Evolutionary conservation across 1,140 invertebrate species (phyloP).

Genomic region (Drosophila kepulauana): DNA sequence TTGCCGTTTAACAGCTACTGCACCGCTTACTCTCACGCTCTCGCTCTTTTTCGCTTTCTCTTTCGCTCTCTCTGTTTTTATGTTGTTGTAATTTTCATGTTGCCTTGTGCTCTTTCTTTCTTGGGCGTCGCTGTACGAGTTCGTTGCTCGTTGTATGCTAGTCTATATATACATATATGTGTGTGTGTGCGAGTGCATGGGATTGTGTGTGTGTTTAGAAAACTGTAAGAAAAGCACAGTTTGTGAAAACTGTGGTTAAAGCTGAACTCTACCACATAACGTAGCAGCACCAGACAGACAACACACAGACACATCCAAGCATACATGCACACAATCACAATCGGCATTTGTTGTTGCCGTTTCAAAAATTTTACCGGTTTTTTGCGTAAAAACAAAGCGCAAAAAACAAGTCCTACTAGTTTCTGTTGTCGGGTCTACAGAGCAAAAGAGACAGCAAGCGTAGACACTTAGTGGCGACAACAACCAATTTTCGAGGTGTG

Average conservation of each 20-base stretch:
- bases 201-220: slow-evolving; percentile 72
- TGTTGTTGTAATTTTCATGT: slow-evolving; percentile 76
- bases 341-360: slow-evolving; percentile 33
- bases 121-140: slow-evolving; percentile 79
- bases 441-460: slow-evolving; percentile 45
- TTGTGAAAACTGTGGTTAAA: slow-evolving; percentile 79
- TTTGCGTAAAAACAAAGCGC: slow-evolving; percentile 67
- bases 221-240: slow-evolving; percentile 78
- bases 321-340: slow-evolving; percentile 29
- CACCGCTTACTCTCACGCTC: slow-evolving; percentile 13
- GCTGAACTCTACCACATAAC: slow-evolving; percentile 52
- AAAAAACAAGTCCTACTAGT: slow-evolving; percentile 80
- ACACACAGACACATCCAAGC: slow-evolving; percentile 26
- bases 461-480: slow-evolving; percentile 61
- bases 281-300: slow-evolving; percentile 23
- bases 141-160: slow-evolving; percentile 65
- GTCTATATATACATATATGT: slow-evolving; percentile 30
- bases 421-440: slow-evolving; percentile 41
- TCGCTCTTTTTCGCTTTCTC: slow-evolving; percentile 40
- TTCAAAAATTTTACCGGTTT: slow-evolving; percentile 78
- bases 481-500: slow-evolving; percentile 74
- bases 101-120: slow-evolving; percentile 77
- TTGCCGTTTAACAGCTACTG: slow-evolving; percentile 48
- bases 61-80: slow-evolving; percentile 57
- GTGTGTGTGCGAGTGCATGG: slow-evolving; percentile 31